Base-by-base conservation (phyloP, 2,888 invertebrate species). In the Cheilosia scutellata region DNA sequence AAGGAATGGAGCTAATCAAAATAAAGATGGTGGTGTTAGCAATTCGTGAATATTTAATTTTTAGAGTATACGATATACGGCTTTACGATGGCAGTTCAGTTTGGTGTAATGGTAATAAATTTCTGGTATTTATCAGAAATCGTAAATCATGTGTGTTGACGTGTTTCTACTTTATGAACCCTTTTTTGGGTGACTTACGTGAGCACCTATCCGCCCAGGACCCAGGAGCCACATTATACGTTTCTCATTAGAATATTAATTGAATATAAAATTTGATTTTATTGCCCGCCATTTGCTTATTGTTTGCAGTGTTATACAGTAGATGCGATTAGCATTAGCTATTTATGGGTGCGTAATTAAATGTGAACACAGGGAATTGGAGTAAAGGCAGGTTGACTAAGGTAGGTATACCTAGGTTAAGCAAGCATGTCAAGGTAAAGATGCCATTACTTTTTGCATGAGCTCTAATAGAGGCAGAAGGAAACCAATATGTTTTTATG, bases 241-340 rank as follows among this genome's bases (percentile, higher is more conserved):
- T 29, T 49, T 49, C 72, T 76, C 68, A 82, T 86, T 86, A 71
- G 44, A 86, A 86, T 77, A 77, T 86, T 86, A 86, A 86, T 86
- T 86, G 82, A 86, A 86, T 77, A 72, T 74, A 68, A 82, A 86
- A 86, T 82, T 76, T 82, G 72, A 82, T 72, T 82, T 82, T 77
- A 86, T 72, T 86, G 82, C 62, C 44, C 49, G 51, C 76, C 72
- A 82, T 82, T 82, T 72, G 53, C 57, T 57, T 71, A 86, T 68
- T 86, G 76, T 82, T 76, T 72, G 60, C 51, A 58, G 20, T 27
- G 65, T 27, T 62, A 47, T 31, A 33, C 44, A 4, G 4, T 2
- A 11, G 13, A 33, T 33, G 31, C 42, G 13, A 11, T 7, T n/a
- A 60, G 27, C 44, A 27, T 70, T 63, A 53, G 27, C 27, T 53